Conservation (phyloP, 2,797 vertebrate genomes). For the Cirrhinus mrigala region DNA sequence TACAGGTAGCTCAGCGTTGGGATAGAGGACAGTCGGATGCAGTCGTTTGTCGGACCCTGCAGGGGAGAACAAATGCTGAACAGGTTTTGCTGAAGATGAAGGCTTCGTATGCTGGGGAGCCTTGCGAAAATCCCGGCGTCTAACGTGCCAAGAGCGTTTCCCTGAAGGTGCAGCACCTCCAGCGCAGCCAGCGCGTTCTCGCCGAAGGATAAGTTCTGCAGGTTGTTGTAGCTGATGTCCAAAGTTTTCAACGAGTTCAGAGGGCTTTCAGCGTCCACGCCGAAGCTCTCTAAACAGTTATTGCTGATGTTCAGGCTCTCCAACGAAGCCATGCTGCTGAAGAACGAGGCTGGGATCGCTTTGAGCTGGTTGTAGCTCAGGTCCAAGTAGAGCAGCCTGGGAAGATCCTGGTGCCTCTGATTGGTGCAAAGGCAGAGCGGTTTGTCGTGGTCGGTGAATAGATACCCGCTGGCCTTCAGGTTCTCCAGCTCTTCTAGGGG, state of each 20-base stretch:
- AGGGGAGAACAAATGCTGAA: slow-evolving; percentile 79
- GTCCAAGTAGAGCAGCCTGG: slow-evolving; percentile 84
- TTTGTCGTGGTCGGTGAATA: neutral
- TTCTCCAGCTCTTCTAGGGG: slow-evolving; percentile 64
- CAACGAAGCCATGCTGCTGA: slow-evolving; percentile 80
- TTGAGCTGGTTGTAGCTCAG: slow-evolving; percentile 93
- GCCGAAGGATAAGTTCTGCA: slow-evolving; percentile 81
- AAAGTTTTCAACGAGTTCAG: slow-evolving; percentile 79
- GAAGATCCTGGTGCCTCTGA: slow-evolving; percentile 63
- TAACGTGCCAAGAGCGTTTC: slow-evolving; percentile 79
- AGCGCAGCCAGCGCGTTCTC: slow-evolving; percentile 70
- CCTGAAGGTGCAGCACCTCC: slow-evolving; percentile 83
- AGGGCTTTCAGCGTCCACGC: slow-evolving; percentile 55
- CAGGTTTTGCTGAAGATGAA: slow-evolving; percentile 86
- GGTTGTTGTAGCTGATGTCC: slow-evolving; percentile 85
- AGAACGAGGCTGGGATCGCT: slow-evolving; percentile 80
- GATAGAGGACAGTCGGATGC: slow-evolving; percentile 80
- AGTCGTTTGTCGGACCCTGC: slow-evolving; percentile 60
- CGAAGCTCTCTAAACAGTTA: slow-evolving; percentile 87
- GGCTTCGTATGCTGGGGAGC: slow-evolving; percentile 79
- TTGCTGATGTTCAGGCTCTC: slow-evolving; percentile 89
- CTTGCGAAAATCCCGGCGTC: slow-evolving; percentile 78
- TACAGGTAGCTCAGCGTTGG: slow-evolving; percentile 80
- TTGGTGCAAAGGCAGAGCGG: slow-evolving; percentile 40
- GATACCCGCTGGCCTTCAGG: slow-evolving; percentile 63